Evolutionary conservation across 37 sponge, comb jelly and placozoan genomes (phyloP).

Genomic region (Oopsacas minuta): DNA sequence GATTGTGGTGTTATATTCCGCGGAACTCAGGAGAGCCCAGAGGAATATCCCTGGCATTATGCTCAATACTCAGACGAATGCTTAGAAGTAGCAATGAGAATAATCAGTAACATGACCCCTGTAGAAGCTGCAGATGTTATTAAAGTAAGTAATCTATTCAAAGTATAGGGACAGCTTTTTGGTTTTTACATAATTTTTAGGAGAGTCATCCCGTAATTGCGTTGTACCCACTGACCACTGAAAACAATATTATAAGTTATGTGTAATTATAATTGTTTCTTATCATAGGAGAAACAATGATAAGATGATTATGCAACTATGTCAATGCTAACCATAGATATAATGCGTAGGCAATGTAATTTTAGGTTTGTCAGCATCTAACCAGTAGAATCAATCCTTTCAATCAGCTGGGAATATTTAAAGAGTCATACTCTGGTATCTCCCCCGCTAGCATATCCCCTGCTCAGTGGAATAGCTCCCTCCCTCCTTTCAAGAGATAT

Average conservation of each 20-base stretch:
- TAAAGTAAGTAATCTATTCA: background rate
- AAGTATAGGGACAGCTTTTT: background rate
- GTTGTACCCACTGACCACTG: background rate
- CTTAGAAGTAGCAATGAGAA: background rate
- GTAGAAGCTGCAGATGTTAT: background rate
- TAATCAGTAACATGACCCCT: background rate
- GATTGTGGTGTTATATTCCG: slow-evolving; percentile 7
- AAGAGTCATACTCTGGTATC: background rate
- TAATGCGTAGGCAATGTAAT: no score
- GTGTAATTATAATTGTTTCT: no score
- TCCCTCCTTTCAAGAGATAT: background rate
- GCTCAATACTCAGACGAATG: background rate
- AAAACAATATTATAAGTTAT: background rate
- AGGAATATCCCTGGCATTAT: background rate
- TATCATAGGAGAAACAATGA: no score
- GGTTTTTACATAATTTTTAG: background rate
- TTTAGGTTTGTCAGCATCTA: background rate
- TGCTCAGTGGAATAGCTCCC: slow-evolving; percentile 18
- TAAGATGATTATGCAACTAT: no score
- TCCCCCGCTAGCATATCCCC: background rate
- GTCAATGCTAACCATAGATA: no score
- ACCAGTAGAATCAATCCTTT: background rate
- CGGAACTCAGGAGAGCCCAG: background rate
- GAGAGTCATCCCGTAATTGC: background rate
- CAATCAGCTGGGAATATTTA: background rate